Conservation (phyloP, 2,888 invertebrate species). For the Phorcus lineatus region DNA sequence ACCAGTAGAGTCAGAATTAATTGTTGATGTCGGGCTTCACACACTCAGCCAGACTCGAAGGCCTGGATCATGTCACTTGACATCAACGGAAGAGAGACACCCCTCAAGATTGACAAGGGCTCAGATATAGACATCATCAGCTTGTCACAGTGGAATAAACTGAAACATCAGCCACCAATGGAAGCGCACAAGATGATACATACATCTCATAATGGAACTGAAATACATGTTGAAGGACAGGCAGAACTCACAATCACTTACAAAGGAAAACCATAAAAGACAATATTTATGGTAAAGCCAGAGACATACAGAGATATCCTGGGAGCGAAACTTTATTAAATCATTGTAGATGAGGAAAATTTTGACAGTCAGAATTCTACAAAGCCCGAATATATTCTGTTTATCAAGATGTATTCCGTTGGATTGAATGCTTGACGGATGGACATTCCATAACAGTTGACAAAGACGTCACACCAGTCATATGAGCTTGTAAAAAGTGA, state of each 20-base stretch:
- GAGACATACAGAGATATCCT: not conserved
- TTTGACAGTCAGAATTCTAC: no score
- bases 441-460: no score
- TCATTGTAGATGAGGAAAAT: no score
- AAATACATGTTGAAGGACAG: slow-evolving; percentile 21
- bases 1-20: no score
- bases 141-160: not conserved
- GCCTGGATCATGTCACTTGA: not conserved
- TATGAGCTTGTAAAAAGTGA: no score
- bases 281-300: slow-evolving; percentile 13
- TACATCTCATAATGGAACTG: slow-evolving; percentile 20
- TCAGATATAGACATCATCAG: not conserved
- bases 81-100: slow-evolving; percentile 23
- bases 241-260: not conserved
- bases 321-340: no score
- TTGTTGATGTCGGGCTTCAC: no score
- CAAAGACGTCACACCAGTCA: no score
- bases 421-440: no score
- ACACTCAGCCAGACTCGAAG: not conserved
- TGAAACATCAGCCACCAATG: slow-evolving; percentile 6
- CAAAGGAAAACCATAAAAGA: slow-evolving; percentile 21
- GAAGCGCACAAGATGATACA: slow-evolving; percentile 6
- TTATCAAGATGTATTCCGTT: no score
- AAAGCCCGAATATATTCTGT: no score
- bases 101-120: no score